Evolutionary conservation across 2,888 invertebrate genomes (phyloP), one percentile per base, ranked within the genome.

Genomic region (Eretmocerus hayati): DNA sequence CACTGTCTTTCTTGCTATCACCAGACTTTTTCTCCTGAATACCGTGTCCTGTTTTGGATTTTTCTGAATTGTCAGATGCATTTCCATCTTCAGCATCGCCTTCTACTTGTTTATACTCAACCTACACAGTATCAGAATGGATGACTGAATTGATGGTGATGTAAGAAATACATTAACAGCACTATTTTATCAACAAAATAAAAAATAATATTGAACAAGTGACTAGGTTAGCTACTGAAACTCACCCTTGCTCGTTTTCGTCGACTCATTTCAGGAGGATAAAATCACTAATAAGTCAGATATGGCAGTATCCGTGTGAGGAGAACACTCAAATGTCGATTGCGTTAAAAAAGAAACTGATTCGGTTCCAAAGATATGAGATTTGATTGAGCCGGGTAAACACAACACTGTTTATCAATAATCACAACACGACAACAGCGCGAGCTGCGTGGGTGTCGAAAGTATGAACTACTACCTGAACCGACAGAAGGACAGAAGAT

Each of bases 101-200:
- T 58, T 84, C 84, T 62, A 81, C 69, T 70, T 84, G 84, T 61
- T 80, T 79, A 50, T 72, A 79, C 70, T 83, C 83, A 71, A 82
- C 78, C 81, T 81, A 26, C 50, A 53, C 6, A 1, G 26, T 9
- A 9, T 26, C 26, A 26, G 26, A 26, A 26, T 26, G n/a, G n/a
- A n/a, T n/a, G n/a, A n/a, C n/a, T n/a, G n/a, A n/a, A n/a, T n/a
- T n/a, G n/a, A n/a, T n/a, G n/a, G n/a, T n/a, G n/a, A n/a, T n/a
- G n/a, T n/a, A n/a, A 42, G 20, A 16, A 22, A 33, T 11, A 11
- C 19, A 20, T 16, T 9, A 15, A 19, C 20, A 31, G 19, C 15
- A 44, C 18, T 26, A 39, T 46, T 50, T 50, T 51, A 38, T 50
- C 18, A 42, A 51, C 53, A 56, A 23, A 20, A 50, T 32, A n/a